Evolutionary conservation across 2,797 vertebrate genomes (phyloP).

Genomic region (Streptopelia turtur): DNA sequence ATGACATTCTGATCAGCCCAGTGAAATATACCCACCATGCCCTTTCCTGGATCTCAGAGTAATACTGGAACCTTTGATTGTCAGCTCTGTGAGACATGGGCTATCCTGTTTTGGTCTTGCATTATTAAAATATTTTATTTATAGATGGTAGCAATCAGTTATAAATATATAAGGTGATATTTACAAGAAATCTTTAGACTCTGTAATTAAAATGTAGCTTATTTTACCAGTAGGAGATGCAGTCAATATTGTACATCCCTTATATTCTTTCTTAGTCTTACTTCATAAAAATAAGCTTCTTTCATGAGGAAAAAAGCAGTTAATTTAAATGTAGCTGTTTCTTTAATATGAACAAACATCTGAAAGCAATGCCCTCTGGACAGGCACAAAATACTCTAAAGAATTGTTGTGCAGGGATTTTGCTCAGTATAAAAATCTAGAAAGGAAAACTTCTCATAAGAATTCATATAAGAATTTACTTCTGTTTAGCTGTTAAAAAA

Average conservation of each 20-base stretch:
- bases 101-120: background rate
- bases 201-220: background rate
- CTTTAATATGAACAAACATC: background rate
- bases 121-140: background rate
- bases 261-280: background rate
- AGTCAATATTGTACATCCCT: background rate
- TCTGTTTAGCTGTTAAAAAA: background rate
- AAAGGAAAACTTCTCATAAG: background rate
- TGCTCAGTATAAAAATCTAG: background rate
- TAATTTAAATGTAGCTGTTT: conserved; percentile 3
- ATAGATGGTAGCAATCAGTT: background rate
- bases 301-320: background rate
- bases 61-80: background rate
- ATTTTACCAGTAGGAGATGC: background rate
- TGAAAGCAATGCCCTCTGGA: conserved; percentile 1
- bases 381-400: background rate
- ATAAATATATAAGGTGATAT: background rate
- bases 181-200: background rate
- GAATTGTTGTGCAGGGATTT: background rate
- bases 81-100: background rate
- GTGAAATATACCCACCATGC: background rate
- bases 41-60: background rate
- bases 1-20: background rate
- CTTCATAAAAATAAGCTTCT: background rate
- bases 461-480: background rate